Conservation (phyloP, 1,140 invertebrate genomes). For the Hylyphantes graminicola region DNA sequence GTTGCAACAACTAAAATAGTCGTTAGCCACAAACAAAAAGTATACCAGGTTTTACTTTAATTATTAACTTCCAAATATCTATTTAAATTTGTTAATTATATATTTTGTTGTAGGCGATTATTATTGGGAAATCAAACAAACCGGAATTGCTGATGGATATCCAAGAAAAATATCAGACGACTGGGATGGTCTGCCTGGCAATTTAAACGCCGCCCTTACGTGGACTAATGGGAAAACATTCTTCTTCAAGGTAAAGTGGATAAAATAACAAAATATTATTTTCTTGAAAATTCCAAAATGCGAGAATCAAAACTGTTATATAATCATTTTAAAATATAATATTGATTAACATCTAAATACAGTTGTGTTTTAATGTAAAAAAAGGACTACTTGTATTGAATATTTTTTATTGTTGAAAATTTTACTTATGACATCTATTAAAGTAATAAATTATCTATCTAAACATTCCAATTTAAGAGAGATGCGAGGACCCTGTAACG, state of each 20-base stretch:
- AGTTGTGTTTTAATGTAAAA: too few relatives aligned
- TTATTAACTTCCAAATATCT: not conserved
- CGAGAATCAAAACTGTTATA: too few relatives aligned
- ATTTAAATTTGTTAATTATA: not conserved
- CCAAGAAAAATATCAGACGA: conserved; percentile 80
- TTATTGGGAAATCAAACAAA: conserved; percentile 78
- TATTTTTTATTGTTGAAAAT: too few relatives aligned
- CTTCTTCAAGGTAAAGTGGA: conserved; percentile 71
- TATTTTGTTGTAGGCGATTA: conserved; percentile 67
- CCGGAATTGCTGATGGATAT: conserved; percentile 80
- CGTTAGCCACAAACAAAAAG: not conserved
- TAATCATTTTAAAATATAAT: too few relatives aligned
- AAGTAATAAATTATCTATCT: too few relatives aligned
- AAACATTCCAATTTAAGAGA: too few relatives aligned
- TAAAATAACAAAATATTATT: not conserved
- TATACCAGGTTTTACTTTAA: not conserved
- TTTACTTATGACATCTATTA: too few relatives aligned
- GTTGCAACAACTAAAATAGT: too few relatives aligned
- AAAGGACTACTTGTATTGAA: too few relatives aligned
- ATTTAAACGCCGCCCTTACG: conserved; percentile 89
- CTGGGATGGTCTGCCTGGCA: conserved; percentile 84
- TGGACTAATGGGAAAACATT: conserved; percentile 90
- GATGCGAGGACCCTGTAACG: too few relatives aligned
- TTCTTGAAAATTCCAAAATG: too few relatives aligned
- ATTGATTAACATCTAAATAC: too few relatives aligned